Conservation (phyloP, 2,888 invertebrate genomes). For the Caenorhabditis macrosperma region DNA sequence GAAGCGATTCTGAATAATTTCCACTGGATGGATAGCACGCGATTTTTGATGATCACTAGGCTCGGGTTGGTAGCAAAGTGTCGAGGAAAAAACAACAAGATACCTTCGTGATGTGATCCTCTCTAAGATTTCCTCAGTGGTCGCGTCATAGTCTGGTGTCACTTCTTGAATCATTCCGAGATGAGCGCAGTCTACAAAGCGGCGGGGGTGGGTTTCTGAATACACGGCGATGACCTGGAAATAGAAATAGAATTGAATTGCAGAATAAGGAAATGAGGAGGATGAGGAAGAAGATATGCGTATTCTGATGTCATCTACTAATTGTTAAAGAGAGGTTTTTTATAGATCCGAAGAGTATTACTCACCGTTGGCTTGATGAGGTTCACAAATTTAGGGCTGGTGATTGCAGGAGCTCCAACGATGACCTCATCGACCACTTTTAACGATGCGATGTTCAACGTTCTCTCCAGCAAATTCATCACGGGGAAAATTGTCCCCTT, state of each 20-base stretch:
- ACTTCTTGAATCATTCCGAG: conserved; percentile 80
- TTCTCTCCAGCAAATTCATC: conserved; percentile 98
- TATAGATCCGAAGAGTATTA: too few species aligned
- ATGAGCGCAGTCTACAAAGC: conserved; percentile 21
- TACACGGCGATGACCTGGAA: conserved; percentile 31
- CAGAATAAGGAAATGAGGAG: background rate
- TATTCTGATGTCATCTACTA: background rate
- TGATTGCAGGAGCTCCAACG: conserved; percentile 95
- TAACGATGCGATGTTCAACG: conserved; percentile 95
- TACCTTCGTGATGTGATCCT: conserved; percentile 93
- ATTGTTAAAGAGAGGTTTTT: too few species aligned
- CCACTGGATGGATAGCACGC: too few species aligned
- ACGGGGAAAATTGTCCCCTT: conserved; percentile 93
- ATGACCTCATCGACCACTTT: conserved; percentile 92
- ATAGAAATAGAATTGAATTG: background rate
- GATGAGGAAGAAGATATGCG: background rate
- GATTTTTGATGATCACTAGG: background rate
- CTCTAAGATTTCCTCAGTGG: conserved; percentile 94
- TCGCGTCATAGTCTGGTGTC: conserved; percentile 91
- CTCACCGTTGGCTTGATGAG: conserved; percentile 86
- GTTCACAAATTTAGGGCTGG: conserved; percentile 92
- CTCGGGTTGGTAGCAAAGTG: too few species aligned
- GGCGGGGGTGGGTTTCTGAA: conserved; percentile 33
- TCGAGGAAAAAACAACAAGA: too few species aligned
- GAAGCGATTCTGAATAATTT: conserved; percentile 35